Percentiles rank a stretch among this genome's conserved stretches.
Evolutionary conservation across 37 sponge, comb jelly and placozoan genomes (phyloP).

Genomic region (Axinella damicornis): DNA sequence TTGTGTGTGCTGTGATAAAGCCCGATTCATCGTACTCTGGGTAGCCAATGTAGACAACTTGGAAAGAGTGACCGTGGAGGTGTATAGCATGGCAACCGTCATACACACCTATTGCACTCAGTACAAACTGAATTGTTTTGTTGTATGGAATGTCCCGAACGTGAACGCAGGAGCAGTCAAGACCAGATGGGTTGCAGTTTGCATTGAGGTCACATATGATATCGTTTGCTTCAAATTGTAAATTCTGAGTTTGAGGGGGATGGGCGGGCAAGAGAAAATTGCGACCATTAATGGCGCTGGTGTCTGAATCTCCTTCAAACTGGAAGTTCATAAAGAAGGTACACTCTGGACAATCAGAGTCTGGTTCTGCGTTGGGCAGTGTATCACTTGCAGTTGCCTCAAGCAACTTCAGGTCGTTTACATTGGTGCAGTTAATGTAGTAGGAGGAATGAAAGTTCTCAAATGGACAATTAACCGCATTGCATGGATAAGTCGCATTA

Average conservation of each 20-base stretch:
- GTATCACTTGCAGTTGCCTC: background rate
- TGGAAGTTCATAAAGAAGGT: slow-evolving; percentile 29
- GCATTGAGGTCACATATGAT: background rate
- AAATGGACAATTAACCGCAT: slow-evolving; percentile 80
- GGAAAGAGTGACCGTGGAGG: slow-evolving; percentile 62
- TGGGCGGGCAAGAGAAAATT: slow-evolving; percentile 20
- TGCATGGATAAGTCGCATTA: slow-evolving; percentile 9
- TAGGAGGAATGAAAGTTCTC: slow-evolving; percentile 52
- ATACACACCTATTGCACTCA: background rate
- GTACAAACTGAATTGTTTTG: slow-evolving; percentile 7
- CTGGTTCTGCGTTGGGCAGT: slow-evolving; percentile 6
- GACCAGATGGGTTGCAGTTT: background rate
- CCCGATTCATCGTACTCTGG: slow-evolving; percentile 13
- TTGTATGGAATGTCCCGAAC: slow-evolving; percentile 10
- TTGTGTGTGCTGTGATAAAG: background rate
- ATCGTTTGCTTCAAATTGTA: background rate
- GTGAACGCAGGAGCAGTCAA: slow-evolving; percentile 19
- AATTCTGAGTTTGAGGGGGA: slow-evolving; percentile 21
- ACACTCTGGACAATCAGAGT: slow-evolving; percentile 4
- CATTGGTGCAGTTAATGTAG: slow-evolving; percentile 50
- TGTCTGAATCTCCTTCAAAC: slow-evolving; percentile 14
- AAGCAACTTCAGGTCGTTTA: background rate
- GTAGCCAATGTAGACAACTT: slow-evolving; percentile 39
- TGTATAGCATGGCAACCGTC: slow-evolving; percentile 37
- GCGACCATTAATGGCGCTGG: slow-evolving; percentile 35